These are phyloP conservation scores for Aplodontia rufa DNA, from an alignment of 2,113 vertebrate species.

Conservation along the genomic window DNA sequence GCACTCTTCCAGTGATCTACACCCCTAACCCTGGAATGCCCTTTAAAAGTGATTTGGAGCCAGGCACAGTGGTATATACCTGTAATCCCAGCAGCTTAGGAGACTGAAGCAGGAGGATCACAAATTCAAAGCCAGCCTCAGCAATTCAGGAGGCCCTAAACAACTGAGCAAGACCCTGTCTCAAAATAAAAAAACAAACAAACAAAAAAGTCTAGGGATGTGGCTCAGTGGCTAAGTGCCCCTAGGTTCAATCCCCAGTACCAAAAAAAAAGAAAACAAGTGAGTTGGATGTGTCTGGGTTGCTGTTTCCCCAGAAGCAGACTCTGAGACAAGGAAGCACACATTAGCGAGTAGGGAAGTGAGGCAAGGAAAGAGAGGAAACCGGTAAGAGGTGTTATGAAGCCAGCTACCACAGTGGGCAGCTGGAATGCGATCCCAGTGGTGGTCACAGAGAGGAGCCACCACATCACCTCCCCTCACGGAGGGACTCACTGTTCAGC, in stretches of 20 bases:
- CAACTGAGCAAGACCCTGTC: not conserved
- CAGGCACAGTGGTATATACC: not conserved
- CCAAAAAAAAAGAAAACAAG: not conserved
- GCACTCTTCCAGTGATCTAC: not conserved
- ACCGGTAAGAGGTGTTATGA: not conserved
- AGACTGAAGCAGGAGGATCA: not conserved
- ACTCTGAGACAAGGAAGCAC: not conserved
- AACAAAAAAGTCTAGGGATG: not conserved
- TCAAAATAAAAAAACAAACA: too few relatives aligned
- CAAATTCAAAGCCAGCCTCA: not conserved
- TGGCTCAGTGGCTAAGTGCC: not conserved
- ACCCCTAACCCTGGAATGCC: not conserved
- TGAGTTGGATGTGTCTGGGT: not conserved
- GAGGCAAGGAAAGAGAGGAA: not conserved
- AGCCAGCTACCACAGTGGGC: not conserved
- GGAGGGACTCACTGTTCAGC: not conserved
- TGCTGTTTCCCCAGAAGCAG: not conserved
- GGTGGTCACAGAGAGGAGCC: too few relatives aligned
- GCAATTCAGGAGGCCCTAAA: not conserved
- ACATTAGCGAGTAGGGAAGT: not conserved
- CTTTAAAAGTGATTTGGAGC: too few relatives aligned
- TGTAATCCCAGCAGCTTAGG: not conserved
- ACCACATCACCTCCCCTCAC: too few relatives aligned
- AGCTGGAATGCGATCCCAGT: rapidly evolving
- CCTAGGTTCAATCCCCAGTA: not conserved